phyloP scores from a whole-genome alignment of 2,888 invertebrate species.

The Dynastes grantii region DNA sequence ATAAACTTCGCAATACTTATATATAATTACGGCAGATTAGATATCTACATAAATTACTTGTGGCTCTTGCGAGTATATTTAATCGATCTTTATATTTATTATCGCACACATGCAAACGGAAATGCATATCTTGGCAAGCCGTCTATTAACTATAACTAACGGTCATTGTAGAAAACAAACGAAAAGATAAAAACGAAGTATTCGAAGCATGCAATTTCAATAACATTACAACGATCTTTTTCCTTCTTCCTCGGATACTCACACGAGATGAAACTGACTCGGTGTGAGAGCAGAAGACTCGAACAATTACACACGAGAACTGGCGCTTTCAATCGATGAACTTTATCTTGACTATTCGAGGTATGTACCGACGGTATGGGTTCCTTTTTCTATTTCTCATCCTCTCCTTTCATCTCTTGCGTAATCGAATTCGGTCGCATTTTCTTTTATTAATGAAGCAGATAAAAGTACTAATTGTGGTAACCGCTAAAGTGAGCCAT shows the following conservation, averaged over 20 bases:
- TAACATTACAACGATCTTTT: slow-evolving; percentile 31
- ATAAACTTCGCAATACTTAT: too few relatives aligned
- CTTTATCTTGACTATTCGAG: slow-evolving; percentile 40
- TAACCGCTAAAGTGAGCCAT: slow-evolving; percentile 61
- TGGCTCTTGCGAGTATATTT: not conserved
- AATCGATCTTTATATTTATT: slow-evolving; percentile 36
- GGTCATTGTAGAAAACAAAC: slow-evolving; percentile 19
- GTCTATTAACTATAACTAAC: slow-evolving; percentile 37
- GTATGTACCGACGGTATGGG: slow-evolving; percentile 39
- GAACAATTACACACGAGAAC: slow-evolving; percentile 37
- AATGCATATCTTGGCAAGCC: slow-evolving; percentile 10
- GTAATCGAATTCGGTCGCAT: slow-evolving; percentile 44
- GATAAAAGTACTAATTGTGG: slow-evolving; percentile 56
- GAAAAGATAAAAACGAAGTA: slow-evolving; percentile 27
- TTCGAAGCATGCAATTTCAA: slow-evolving; percentile 38
- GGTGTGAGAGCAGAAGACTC: slow-evolving; percentile 28
- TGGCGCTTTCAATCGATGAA: slow-evolving; percentile 40
- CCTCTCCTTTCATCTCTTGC: slow-evolving; percentile 31
- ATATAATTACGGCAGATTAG: too few relatives aligned
- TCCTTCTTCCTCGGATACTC: slow-evolving; percentile 8
- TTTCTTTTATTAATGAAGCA: slow-evolving; percentile 51
- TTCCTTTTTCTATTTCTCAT: slow-evolving; percentile 24
- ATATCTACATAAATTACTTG: too few relatives aligned
- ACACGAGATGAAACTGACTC: slow-evolving; percentile 23
- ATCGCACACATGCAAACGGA: slow-evolving; percentile 3